phyloP scores from a whole-genome alignment of 2,797 vertebrate genomes.

The Argya squamiceps region DNA sequence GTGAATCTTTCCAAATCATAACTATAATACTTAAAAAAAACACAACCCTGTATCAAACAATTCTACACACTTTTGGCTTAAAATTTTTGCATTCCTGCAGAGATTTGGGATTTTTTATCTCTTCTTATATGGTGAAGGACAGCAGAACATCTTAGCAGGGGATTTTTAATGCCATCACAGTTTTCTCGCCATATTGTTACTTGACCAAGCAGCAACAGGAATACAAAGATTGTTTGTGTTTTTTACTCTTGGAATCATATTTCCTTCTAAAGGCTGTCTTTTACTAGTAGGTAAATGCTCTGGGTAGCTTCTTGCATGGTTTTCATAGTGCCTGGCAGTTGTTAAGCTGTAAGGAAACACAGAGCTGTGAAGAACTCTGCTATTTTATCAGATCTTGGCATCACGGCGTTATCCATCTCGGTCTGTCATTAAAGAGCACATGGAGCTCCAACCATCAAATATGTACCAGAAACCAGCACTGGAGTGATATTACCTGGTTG shows the following conservation, averaged over 20 bases:
- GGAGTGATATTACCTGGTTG: not conserved
- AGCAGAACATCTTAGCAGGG: not conserved
- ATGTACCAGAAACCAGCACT: not conserved
- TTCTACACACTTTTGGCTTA: not conserved
- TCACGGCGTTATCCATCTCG: not conserved
- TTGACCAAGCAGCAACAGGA: not conserved
- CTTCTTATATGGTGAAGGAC: not conserved
- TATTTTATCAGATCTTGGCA: not conserved
- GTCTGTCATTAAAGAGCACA: not conserved
- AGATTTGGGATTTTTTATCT: not conserved
- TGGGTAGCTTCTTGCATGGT: not conserved
- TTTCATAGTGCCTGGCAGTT: not conserved
- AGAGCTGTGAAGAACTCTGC: not conserved
- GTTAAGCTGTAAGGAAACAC: not conserved
- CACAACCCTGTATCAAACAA: not conserved
- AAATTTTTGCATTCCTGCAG: not conserved
- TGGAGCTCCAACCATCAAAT: not conserved
- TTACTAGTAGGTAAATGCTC: not conserved
- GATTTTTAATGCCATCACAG: not conserved
- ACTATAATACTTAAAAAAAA: not conserved
- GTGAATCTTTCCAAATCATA: not conserved
- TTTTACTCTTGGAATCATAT: not conserved
- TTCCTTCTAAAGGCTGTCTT: not conserved
- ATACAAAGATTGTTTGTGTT: not conserved
- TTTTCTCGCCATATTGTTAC: not conserved